phyloP scores from a whole-genome alignment of 2,797 vertebrate genomes.

The Microctenopoma lineatum region DNA sequence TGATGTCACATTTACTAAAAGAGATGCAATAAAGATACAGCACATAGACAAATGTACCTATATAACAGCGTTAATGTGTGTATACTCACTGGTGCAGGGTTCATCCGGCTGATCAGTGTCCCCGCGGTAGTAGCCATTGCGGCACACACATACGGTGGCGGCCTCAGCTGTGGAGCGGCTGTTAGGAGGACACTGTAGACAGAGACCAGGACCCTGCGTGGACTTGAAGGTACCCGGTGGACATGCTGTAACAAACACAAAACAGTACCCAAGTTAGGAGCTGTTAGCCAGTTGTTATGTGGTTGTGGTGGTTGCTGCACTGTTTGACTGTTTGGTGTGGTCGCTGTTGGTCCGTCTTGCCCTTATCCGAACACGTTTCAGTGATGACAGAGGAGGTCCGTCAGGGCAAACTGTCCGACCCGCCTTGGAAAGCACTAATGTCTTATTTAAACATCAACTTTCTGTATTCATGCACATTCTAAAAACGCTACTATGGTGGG shows the following conservation, averaged over 20 bases:
- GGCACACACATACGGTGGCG: slow-evolving; percentile 91
- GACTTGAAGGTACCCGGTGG: slow-evolving; percentile 96
- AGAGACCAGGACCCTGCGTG: slow-evolving; percentile 90
- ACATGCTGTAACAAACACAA: slow-evolving; percentile 84
- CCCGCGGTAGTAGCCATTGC: slow-evolving; percentile 94
- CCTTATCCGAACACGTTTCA: no score
- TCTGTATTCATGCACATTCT: background rate
- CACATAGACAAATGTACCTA: background rate
- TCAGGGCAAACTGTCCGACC: no score
- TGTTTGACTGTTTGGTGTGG: no score
- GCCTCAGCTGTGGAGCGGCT: slow-evolving; percentile 94
- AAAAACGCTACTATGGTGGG: background rate
- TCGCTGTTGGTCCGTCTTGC: no score
- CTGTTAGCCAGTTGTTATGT: no score
- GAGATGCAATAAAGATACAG: background rate
- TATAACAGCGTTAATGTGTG: background rate
- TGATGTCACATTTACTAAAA: slow-evolving; percentile 5
- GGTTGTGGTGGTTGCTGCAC: no score
- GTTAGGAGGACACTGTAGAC: slow-evolving; percentile 91
- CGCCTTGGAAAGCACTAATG: no score
- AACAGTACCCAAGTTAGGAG: background rate
- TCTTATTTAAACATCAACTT: no score
- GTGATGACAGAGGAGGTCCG: no score
- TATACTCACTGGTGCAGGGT: slow-evolving; percentile 94
- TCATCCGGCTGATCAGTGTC: slow-evolving; percentile 91